Evolutionary conservation across 2,113 vertebrate genomes (phyloP).

Genomic region (Takifugu bimaculatus): DNA sequence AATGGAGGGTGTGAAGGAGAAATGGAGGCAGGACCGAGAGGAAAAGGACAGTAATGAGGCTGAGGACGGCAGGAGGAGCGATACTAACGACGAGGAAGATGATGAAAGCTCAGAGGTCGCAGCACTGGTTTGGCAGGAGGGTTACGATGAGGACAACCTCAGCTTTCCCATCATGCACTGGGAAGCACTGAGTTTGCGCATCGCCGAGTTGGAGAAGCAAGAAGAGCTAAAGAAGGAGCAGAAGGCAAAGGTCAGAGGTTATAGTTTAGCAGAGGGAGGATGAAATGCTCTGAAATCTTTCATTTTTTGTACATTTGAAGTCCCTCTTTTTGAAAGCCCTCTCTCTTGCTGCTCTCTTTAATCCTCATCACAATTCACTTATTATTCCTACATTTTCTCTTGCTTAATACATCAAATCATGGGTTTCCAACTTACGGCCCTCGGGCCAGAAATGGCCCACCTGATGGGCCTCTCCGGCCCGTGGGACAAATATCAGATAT

Average conservation of each 20-base stretch:
- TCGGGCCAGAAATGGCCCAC: no score
- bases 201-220: slow-evolving; percentile 77
- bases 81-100: slow-evolving; percentile 35
- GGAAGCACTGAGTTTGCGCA: slow-evolving; percentile 76
- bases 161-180: slow-evolving; percentile 81
- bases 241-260: slow-evolving; percentile 59
- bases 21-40: slow-evolving; percentile 45
- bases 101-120: slow-evolving; percentile 54
- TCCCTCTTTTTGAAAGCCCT: no score
- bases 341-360: no score
- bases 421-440: no score
- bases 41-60: slow-evolving; percentile 66
- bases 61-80: slow-evolving; percentile 28
- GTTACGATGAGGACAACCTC: slow-evolving; percentile 60
- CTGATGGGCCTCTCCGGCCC: no score
- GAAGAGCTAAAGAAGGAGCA: slow-evolving; percentile 72
- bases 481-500: no score
- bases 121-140: slow-evolving; percentile 61
- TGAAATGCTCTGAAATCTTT: no score
- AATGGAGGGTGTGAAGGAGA: slow-evolving; percentile 66
- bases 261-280: no score
- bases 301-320: no score
- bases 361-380: no score
- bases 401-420: no score
- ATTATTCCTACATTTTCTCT: no score